Evolutionary conservation across 2,888 invertebrate genomes (phyloP), one percentile per base, ranked within the genome.

Genomic region (Lepidocyrtoides sp.): DNA sequence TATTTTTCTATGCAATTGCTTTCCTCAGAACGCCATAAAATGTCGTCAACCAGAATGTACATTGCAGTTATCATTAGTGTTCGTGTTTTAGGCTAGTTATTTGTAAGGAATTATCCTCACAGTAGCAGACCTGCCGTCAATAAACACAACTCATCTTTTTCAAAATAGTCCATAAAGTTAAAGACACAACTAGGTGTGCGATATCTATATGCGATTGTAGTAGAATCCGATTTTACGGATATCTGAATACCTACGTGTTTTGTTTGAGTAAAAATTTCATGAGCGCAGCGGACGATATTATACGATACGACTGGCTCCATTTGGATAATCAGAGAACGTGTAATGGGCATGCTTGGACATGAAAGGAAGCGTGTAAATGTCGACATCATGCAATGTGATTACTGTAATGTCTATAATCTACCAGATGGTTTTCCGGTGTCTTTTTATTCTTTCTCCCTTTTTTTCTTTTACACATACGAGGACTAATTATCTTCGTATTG

Each of bases 331-430:
- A 83, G 82, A 44, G 29, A 69, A 88, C 32, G 51, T 75, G 82
- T 89, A 83, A 83, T 89, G 89, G 72, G 89, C 83, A 57, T 89
- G 83, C 82, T 89, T 89, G 89, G 89, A 89, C 82, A 89, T 72
- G 83, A 83, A 89, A 72, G 89, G 89, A 89, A 89, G 89, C 89
- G 83, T 89, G 89, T 89, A 89, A 89, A 89, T 83, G 89, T 89
- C 72, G 82, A 57, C 82, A 83, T 69, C 89, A 89, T 83, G 89
- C 89, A 79, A 88, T 82, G 82, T 81, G 83, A 89, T 82, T 89
- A 89, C 75, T 17, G 82, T 82, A 83, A 89, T 89, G 32, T 32
- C 82, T 83, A 75, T 89, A 89, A 89, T 89, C 89, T 60, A 75
- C 44, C 44, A 60, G 23, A 89, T 81, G 89, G 89, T 82, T 83